Percentiles rank a stretch among this genome's conserved stretches.
Evolutionary conservation across 53 echinoderm and acorn worm species (phyloP).

Genomic region (Arbacia lixula): DNA sequence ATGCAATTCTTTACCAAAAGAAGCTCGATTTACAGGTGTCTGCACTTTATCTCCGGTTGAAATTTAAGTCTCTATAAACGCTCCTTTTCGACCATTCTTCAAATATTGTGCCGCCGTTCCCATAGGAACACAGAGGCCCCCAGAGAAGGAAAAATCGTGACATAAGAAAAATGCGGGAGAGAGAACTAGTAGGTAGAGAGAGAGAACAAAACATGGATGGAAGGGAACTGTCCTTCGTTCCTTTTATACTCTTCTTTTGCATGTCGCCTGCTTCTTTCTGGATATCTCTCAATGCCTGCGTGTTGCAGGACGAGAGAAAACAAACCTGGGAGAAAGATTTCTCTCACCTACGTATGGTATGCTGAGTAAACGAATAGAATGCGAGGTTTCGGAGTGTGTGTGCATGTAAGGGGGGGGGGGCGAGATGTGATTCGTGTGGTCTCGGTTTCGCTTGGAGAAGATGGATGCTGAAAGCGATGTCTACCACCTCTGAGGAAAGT

Average conservation of each 20-base stretch:
- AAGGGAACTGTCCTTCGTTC: slow-evolving; percentile 1
- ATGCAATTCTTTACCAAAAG: slow-evolving; percentile 19
- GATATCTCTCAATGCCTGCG: no score
- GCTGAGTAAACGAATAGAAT: slow-evolving; percentile 50
- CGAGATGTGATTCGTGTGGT: no score
- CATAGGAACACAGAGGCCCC: slow-evolving; percentile 34
- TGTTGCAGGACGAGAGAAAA: slow-evolving; percentile 5
- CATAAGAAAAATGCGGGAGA: slow-evolving; percentile 2
- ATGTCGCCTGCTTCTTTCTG: neutral
- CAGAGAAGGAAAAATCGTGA: no score
- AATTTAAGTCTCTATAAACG: slow-evolving; percentile 51
- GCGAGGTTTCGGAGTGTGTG: no score
- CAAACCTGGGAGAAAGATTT: slow-evolving; percentile 9
- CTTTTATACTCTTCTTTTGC: neutral
- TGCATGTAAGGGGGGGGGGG: no score
- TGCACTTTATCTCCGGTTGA: slow-evolving; percentile 34
- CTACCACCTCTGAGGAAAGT: no score
- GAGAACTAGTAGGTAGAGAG: neutral
- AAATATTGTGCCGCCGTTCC: slow-evolving; percentile 51
- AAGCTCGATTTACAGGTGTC: slow-evolving; percentile 23
- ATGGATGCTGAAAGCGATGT: no score
- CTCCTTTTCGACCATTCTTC: slow-evolving; percentile 40
- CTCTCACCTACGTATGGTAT: slow-evolving; percentile 18
- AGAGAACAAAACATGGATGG: neutral
- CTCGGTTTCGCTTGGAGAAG: no score